phyloP scores from a whole-genome alignment of 2,888 invertebrate species.

The Drosophila mimetica region DNA sequence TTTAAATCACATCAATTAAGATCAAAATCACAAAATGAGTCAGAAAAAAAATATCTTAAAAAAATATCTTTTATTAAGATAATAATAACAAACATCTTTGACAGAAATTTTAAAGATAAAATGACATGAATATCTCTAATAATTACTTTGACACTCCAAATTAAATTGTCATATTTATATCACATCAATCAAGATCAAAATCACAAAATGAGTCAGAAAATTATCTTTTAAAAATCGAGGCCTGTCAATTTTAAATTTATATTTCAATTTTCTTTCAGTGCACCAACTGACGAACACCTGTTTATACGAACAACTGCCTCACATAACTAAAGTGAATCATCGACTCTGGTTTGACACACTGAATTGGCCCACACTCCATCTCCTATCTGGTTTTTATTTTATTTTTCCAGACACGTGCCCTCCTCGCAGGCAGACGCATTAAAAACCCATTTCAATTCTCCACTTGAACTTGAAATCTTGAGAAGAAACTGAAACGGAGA shows the following conservation, averaged over 20 bases:
- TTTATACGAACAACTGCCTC: conserved; percentile 3
- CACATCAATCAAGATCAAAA: conserved; percentile 10
- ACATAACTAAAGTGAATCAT: conserved; percentile 61
- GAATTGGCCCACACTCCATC: conserved; percentile 50
- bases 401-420: conserved; percentile 56
- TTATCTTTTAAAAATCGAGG: background rate
- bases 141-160: background rate
- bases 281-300: conserved; percentile 22
- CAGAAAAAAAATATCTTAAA: background rate
- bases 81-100: too few relatives aligned
- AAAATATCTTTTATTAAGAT: too few relatives aligned
- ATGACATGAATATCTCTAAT: background rate
- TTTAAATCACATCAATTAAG: conserved; percentile 8
- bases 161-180: conserved; percentile 6
- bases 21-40: conserved; percentile 3
- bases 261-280: conserved; percentile 14
- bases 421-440: conserved; percentile 31
- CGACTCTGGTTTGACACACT: conserved; percentile 63
- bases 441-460: conserved; percentile 44
- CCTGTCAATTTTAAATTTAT: conserved; percentile 5
- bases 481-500: conserved; percentile 8
- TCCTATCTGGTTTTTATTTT: conserved; percentile 3
- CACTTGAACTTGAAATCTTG: conserved; percentile 67
- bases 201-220: background rate
- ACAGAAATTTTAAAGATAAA: background rate